Percentiles rank a stretch among this genome's conserved stretches.
Evolutionary conservation across 2,888 invertebrate genomes (phyloP).

Genomic region (Neoitamus cyanurus): DNA sequence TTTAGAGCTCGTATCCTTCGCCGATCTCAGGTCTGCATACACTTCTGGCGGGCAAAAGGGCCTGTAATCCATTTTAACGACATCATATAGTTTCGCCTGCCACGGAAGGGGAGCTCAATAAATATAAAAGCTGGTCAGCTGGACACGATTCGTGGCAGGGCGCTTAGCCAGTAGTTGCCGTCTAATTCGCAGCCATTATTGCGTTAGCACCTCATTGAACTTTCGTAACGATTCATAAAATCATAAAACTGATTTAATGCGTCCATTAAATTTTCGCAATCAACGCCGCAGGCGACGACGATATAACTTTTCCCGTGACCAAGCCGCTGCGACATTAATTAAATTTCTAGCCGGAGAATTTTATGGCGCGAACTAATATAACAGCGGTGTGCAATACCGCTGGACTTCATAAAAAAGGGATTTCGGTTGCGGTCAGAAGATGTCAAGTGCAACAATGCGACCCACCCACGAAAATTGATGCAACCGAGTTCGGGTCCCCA

Average conservation of each 20-base stretch:
- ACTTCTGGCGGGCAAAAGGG: neutral
- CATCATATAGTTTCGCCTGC: neutral
- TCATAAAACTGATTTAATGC: slow-evolving; percentile 25
- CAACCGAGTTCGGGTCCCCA: neutral
- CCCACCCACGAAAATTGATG: neutral
- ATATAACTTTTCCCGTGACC: neutral
- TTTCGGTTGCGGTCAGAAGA: neutral
- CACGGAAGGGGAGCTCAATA: neutral
- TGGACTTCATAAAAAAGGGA: neutral
- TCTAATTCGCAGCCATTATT: neutral
- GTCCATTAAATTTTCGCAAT: slow-evolving; percentile 26
- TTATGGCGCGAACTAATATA: slow-evolving; percentile 8
- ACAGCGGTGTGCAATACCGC: neutral
- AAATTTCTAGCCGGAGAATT: slow-evolving; percentile 5
- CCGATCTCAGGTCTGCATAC: too few species aligned
- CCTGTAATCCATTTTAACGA: neutral
- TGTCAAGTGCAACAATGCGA: neutral
- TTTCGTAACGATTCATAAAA: slow-evolving; percentile 17
- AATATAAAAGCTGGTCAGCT: neutral
- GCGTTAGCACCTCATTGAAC: slow-evolving; percentile 22
- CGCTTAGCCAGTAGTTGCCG: neutral
- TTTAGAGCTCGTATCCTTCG: neutral
- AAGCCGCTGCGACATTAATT: neutral
- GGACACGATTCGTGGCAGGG: neutral
- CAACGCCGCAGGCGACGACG: neutral